A percentile compares a stretch with the other conserved stretches of the same genome.
phyloP scores from a whole-genome alignment of 2,113 vertebrate genomes.

The Colossoma macropomum region DNA sequence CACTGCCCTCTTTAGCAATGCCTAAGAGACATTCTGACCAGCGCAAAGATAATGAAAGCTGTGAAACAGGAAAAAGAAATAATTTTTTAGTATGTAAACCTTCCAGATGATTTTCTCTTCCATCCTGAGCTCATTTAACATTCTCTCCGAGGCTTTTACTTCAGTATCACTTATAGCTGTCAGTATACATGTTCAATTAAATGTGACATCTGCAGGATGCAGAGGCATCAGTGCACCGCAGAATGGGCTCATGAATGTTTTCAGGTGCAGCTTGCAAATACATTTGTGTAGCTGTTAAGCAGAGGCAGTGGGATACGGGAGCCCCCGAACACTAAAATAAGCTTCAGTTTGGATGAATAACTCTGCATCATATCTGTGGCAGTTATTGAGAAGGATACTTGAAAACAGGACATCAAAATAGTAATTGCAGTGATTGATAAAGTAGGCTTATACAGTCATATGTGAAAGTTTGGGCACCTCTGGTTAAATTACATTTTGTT shows the following conservation, averaged over 20 bases:
- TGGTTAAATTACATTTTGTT: too few species aligned
- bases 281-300: not conserved
- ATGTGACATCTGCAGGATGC: constrained; percentile 5
- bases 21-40: not conserved
- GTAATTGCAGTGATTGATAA: not conserved
- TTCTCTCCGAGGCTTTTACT: not conserved
- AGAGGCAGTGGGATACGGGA: too few species aligned
- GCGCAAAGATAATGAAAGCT: not conserved
- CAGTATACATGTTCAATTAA: not conserved
- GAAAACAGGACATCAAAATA: not conserved
- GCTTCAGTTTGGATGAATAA: not conserved
- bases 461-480: too few species aligned
- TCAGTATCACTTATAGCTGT: constrained; percentile 14
- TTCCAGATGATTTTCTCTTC: not conserved
- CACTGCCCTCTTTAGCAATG: not conserved
- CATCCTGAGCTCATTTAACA: not conserved
- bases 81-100: constrained; percentile 9
- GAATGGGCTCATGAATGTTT: not conserved
- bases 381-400: not conserved
- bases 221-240: not conserved
- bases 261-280: not conserved
- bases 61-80: not conserved
- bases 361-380: not conserved
- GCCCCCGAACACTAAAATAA: too few species aligned
- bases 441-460: not conserved